Conservation (phyloP, 2,113 vertebrate species). For the Phalacrocorax carbo region DNA sequence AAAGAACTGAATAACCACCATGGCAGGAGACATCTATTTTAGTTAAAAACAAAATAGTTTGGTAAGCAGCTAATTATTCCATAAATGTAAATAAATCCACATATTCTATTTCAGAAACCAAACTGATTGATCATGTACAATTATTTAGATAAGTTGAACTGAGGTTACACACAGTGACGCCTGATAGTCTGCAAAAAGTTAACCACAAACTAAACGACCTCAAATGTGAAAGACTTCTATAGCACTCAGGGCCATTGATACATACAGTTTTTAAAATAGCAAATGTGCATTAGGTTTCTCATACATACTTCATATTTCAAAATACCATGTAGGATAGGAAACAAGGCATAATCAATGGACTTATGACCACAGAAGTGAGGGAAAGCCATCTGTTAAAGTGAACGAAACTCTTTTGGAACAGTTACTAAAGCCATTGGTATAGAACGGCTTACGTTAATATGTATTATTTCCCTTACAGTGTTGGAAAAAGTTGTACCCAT, state of each 20-base stretch:
- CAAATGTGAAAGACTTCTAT: neutral
- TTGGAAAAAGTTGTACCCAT: neutral
- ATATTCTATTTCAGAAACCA: neutral
- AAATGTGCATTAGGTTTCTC: neutral
- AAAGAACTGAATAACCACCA: neutral
- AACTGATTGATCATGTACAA: neutral
- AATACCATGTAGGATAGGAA: neutral
- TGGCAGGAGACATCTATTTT: neutral
- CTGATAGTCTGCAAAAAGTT: neutral
- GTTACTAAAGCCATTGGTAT: neutral
- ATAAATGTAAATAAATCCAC: neutral
- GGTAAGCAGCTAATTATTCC: neutral
- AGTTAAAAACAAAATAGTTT: neutral
- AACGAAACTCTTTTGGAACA: neutral
- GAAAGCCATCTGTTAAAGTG: neutral
- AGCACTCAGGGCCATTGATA: neutral
- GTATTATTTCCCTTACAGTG: neutral
- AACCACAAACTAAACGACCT: neutral
- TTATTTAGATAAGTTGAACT: neutral
- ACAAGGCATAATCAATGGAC: neutral
- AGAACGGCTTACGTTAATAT: neutral
- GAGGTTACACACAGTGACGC: neutral
- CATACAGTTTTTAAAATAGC: neutral
- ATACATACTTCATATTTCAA: neutral
- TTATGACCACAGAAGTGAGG: neutral